Percentiles rank a stretch among this genome's conserved stretches.
Conservation (phyloP, 2,797 vertebrate species). For the Sitta carolinensis region DNA sequence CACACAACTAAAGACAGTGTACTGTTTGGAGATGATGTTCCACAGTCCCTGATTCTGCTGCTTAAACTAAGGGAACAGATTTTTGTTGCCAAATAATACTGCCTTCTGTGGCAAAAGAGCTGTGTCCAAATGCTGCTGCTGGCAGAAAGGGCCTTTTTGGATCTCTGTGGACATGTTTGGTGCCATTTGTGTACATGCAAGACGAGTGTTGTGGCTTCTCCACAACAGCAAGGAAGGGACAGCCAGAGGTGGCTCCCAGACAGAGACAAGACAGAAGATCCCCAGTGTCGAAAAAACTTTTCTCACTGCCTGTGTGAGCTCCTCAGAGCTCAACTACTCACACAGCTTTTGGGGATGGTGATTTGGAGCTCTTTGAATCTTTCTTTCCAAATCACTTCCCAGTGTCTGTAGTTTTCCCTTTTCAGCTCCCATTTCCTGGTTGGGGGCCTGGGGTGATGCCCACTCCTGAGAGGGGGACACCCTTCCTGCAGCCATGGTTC, state of each 20-base stretch:
- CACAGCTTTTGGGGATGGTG: neutral
- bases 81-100: neutral
- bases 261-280: neutral
- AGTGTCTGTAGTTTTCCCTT: neutral
- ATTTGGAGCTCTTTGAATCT: neutral
- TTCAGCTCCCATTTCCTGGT: neutral
- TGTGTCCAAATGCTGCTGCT: neutral
- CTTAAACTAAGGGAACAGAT: neutral
- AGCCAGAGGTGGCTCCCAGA: neutral
- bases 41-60: neutral
- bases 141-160: neutral
- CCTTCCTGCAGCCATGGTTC: neutral
- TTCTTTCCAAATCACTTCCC: neutral
- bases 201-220: neutral
- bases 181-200: neutral
- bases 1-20: neutral
- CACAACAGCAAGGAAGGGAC: neutral
- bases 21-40: neutral
- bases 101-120: neutral
- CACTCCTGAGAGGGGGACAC: neutral
- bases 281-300: neutral
- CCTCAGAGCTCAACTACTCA: neutral
- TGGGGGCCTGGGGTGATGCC: neutral
- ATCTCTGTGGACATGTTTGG: fast-evolving
- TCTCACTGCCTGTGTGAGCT: neutral